Evolutionary conservation across 2,888 invertebrate genomes (phyloP).

Genomic region (Eristalis arbustorum): DNA sequence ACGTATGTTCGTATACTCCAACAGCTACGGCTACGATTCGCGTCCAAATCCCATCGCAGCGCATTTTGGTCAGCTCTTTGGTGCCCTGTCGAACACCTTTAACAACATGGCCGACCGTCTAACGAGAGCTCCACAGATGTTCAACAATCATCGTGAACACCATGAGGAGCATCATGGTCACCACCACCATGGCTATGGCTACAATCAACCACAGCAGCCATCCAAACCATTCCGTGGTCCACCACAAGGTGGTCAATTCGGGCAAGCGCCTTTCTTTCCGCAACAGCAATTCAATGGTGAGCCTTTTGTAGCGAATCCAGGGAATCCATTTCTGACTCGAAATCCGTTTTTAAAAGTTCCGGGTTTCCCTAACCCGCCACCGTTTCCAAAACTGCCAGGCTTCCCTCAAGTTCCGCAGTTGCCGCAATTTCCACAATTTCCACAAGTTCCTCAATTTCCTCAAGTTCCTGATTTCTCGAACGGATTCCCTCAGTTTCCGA

Average conservation of each 20-base stretch:
- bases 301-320: not conserved
- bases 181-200: slow-evolving; percentile 1
- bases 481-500: not conserved
- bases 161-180: not conserved
- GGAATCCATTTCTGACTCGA: slow-evolving; percentile 41
- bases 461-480: slow-evolving; percentile 3
- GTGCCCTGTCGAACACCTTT: slow-evolving; percentile 1
- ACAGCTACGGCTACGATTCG: slow-evolving; percentile 3
- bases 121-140: not conserved
- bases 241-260: slow-evolving; percentile 4
- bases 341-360: slow-evolving; percentile 22
- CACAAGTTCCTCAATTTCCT: slow-evolving; percentile 16
- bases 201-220: slow-evolving; percentile 2
- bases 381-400: slow-evolving; percentile 6
- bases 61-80: slow-evolving; percentile 14
- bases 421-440: not conserved
- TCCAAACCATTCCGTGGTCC: not conserved
- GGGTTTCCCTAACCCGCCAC: not conserved
- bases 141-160: not conserved
- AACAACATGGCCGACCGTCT: slow-evolving; percentile 6
- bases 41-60: not conserved
- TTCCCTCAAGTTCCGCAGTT: slow-evolving; percentile 24
- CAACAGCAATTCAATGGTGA: slow-evolving; percentile 28
- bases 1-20: not conserved
- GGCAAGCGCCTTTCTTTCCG: not conserved